These are phyloP conservation scores for Silurus aristotelis DNA, from an alignment of 2,797 vertebrate genomes.

Conservation along the genomic window DNA sequence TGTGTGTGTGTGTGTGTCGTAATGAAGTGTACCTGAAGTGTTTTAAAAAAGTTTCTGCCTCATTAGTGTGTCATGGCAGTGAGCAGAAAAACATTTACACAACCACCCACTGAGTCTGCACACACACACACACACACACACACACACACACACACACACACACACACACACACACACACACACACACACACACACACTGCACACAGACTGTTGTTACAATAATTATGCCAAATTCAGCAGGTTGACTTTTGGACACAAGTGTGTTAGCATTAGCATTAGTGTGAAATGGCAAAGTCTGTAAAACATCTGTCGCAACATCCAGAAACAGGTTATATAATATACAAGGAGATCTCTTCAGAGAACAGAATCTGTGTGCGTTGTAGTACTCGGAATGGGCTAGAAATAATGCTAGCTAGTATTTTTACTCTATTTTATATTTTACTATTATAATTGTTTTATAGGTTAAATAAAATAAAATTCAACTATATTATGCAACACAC, in stretches of 20 bases:
- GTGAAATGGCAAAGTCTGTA: neutral
- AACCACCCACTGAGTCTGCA: conserved; percentile 25
- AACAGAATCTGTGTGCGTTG: neutral
- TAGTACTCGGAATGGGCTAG: neutral
- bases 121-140: neutral
- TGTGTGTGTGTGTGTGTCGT: conserved; percentile 24
- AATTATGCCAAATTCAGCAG: conserved; percentile 12
- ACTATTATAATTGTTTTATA: no score
- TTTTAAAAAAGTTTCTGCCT: conserved; percentile 32
- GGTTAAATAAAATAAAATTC: no score
- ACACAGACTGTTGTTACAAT: conserved; percentile 10
- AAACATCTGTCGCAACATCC: neutral
- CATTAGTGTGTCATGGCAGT: conserved; percentile 1
- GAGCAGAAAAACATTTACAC: conserved; percentile 39
- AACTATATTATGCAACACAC: no score
- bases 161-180: conserved; percentile 9
- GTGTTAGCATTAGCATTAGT: conserved; percentile 3
- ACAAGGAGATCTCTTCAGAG: neutral
- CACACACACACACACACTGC: conserved; percentile 4
- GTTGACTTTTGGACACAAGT: conserved; percentile 7
- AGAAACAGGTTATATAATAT: neutral
- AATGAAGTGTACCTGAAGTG: conserved; percentile 27
- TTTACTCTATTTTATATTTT: no score
- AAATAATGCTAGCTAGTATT: no score
- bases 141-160: neutral